Base-by-base conservation (phyloP, 2,888 invertebrate genomes). In the Agrochola macilenta region DNA sequence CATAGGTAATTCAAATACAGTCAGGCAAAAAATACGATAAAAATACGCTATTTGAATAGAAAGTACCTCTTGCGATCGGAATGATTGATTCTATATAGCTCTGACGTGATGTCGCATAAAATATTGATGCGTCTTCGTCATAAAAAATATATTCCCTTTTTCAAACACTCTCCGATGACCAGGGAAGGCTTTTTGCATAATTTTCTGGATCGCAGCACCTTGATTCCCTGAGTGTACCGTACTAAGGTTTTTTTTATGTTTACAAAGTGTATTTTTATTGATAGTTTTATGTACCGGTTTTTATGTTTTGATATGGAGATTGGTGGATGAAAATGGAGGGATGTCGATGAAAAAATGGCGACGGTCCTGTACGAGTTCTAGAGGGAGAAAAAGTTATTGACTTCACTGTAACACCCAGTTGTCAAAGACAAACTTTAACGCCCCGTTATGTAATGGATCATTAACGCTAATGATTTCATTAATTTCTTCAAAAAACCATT, bases 141-240 rank as follows among this genome's bases (percentile, higher is more conserved):
- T 94, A 95, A 93, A 93, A 95, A 93, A 93, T 79, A 87, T 86
- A 87, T 86, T 85, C 88, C 89, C 90, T 82, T 78, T 75, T 79
- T 77, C 85, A 84, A 81, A 88, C 89, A 93, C 70, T 75, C 78
- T 79, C 75, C 64, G 61, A 74, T 84, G 95, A 94, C 95, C 95
- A 94, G 89, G 90, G 87, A 92, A 89, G 92, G 92, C 93, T 94
- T 91, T 94, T 93, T 94, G 93, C 95, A 95, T 96, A 95, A 93
- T 95, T 95, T 85, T 95, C 93, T 90, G 91, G 90, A 85, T 90
- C 89, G 89, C 86, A 88, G 88, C 92, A 93, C 91, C 92, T 95
- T 95, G 96, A 96, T 95, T 96, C 96, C 91, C 71, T 69, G 77
- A 84, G 87, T 84, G 71, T 82, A 71, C 64, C 82, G 75, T 63